Conservation (phyloP, 37 sponge, comb jelly and placozoan species). For the Cliona cf. orientalis region DNA sequence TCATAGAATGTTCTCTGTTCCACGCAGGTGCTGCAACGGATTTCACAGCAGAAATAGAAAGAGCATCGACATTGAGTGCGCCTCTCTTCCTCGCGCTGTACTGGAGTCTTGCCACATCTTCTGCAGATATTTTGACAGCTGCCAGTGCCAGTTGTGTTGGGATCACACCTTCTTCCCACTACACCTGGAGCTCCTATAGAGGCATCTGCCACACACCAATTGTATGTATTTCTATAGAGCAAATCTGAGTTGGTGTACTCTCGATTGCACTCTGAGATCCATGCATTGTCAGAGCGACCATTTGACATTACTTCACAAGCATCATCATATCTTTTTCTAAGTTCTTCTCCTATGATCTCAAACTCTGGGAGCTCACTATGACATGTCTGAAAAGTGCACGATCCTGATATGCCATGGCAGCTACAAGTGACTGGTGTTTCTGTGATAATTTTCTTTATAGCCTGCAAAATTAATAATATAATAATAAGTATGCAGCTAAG, state of each 20-base stretch:
- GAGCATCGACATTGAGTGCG: slow-evolving; percentile 24
- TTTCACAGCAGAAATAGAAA: slow-evolving; percentile 51
- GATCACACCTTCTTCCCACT: slow-evolving; percentile 27
- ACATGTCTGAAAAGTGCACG: slow-evolving; percentile 50
- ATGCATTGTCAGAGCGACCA: not conserved
- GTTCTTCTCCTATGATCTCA: not conserved
- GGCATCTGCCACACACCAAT: slow-evolving; percentile 26
- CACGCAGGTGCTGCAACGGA: slow-evolving; percentile 13
- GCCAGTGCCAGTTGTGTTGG: slow-evolving; percentile 9
- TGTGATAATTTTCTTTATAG: no score
- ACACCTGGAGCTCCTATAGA: slow-evolving; percentile 32
- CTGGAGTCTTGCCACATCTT: not conserved
- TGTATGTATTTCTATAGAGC: not conserved
- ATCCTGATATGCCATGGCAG: slow-evolving; percentile 55
- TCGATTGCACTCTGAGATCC: slow-evolving; percentile 9
- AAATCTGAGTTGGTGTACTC: not conserved
- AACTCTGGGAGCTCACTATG: slow-evolving; percentile 25
- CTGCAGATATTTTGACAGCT: slow-evolving; percentile 33
- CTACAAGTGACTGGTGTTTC: no score
- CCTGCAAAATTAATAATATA: no score
- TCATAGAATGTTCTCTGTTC: not conserved
- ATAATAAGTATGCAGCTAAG: no score
- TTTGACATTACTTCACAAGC: slow-evolving; percentile 32
- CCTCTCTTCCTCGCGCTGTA: not conserved
- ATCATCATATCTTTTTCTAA: slow-evolving; percentile 16